Conservation (phyloP, 2,888 invertebrate species). For the Athetis lepigone region DNA sequence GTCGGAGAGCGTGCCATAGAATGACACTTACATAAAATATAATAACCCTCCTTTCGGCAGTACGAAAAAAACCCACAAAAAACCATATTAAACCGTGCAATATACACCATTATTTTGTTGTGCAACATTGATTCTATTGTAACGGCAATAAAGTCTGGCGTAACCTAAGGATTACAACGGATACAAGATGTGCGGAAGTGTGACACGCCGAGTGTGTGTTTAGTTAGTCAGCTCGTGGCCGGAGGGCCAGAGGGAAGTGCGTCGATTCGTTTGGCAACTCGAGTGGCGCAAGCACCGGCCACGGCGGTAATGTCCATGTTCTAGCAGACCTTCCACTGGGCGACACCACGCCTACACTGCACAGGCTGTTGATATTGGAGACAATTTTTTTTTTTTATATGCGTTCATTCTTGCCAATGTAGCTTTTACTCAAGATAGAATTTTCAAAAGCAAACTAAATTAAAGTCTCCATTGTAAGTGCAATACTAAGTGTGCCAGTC, state of each 20-base stretch:
- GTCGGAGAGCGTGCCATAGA: no score
- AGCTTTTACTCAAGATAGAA: no score
- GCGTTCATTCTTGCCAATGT: no score
- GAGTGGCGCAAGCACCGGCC: constrained; percentile 82
- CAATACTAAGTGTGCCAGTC: no score
- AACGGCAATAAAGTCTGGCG: constrained; percentile 8
- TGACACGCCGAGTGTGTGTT: constrained; percentile 46
- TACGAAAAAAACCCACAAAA: not conserved
- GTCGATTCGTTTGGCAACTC: constrained; percentile 80
- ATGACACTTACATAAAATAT: no score
- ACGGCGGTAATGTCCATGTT: constrained; percentile 62
- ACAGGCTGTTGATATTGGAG: constrained; percentile 71
- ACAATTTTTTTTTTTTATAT: not conserved
- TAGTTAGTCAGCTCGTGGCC: constrained; percentile 30
- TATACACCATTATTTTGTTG: not conserved
- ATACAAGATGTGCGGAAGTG: constrained; percentile 52
- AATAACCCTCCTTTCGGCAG: no score
- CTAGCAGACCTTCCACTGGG: constrained; percentile 59
- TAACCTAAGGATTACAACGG: constrained; percentile 40
- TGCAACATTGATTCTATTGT: constrained; percentile 11
- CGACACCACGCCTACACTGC: constrained; percentile 70
- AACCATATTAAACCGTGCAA: no score
- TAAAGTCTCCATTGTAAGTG: no score
- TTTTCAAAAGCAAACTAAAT: no score
- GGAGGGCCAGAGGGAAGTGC: constrained; percentile 55